A percentile compares a stretch with the other conserved stretches of the same genome.
Conservation (phyloP, 2,113 vertebrate species). For the Phocoena sinus region DNA sequence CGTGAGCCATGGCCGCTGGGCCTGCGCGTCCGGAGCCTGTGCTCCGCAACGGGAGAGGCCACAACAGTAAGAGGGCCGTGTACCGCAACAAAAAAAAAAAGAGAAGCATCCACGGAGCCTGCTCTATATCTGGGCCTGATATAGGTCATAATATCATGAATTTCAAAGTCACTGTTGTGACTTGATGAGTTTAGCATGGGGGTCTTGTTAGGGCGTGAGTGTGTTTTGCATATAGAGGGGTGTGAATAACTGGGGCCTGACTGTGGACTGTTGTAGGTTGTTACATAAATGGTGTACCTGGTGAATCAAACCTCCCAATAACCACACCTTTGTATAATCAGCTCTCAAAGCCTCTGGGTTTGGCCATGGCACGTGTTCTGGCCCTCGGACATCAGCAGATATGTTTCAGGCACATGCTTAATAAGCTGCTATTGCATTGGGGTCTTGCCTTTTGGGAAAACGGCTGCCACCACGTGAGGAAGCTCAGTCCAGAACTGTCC, state of each 20-base stretch:
- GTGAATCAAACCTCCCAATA: fast-evolving
- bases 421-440: no score
- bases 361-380: neutral
- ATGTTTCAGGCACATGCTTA: neutral
- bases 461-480: fast-evolving
- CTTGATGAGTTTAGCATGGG: neutral
- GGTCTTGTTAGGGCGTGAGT: neutral
- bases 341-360: neutral
- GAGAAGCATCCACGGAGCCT: neutral
- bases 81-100: no score
- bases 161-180: neutral
- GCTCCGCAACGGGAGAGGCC: no score
- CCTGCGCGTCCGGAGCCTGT: no score
- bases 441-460: neutral
- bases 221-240: neutral
- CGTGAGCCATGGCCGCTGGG: no score
- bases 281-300: neutral
- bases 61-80: no score
- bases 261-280: neutral
- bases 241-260: neutral
- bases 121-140: neutral
- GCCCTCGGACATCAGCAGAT: neutral
- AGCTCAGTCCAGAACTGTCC: neutral
- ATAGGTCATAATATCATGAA: neutral
- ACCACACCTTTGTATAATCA: neutral